Base-by-base conservation (phyloP, 2,113 vertebrate species). In the Myrmophylax atrothorax region DNA sequence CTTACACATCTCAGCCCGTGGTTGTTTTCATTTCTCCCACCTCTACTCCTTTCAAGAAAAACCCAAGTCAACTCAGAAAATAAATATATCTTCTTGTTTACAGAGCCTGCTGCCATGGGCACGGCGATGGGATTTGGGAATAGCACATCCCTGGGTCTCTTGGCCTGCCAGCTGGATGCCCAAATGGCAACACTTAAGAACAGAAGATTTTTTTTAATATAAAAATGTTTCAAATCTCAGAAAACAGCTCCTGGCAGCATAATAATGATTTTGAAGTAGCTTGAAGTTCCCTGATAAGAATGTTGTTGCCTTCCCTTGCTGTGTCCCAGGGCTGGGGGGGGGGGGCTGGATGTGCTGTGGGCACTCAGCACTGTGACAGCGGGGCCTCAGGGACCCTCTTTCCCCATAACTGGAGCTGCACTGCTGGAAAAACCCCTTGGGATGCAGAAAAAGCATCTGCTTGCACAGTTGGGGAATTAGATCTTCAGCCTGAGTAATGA, bases 301-400 rank as follows among this genome's bases (percentile, higher is more conserved):
- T 0, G 0, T 0, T 1, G 33, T 9, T 38, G 14, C 59, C 40
- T n/a, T 46, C 28, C 28, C 14, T 28, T 10, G 24, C 60, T 10
- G 35, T 2, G 1, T 18, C 42, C 22, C 26, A 18, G n/a, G 58
- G 80, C 87, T 28, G 26, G 13, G 35, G 44, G 33, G 37, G 7
- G 15, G 24, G 12, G 33, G n/a, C 72, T 83, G 87, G 37, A 18
- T 0, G 3, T 1, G 7, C 53, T 17, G n/a, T 3, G 7, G 68
- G 77, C 2, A 3, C n/a, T 40, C 0, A 1, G 31, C 47, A 12
- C 76, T 2, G 18, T 33, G 75, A 26, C 75, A 42, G 1, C 2
- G 8, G 14, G 13, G 58, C 38, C 12, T 24, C 3, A 10, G 42
- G 63, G 68, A 42, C 60, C 22, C 31, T 40, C 18, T 16, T 12